Evolutionary conservation across 2,113 vertebrate genomes (phyloP), one percentile per base, ranked within the genome.

Genomic region (Scalopus aquaticus): DNA sequence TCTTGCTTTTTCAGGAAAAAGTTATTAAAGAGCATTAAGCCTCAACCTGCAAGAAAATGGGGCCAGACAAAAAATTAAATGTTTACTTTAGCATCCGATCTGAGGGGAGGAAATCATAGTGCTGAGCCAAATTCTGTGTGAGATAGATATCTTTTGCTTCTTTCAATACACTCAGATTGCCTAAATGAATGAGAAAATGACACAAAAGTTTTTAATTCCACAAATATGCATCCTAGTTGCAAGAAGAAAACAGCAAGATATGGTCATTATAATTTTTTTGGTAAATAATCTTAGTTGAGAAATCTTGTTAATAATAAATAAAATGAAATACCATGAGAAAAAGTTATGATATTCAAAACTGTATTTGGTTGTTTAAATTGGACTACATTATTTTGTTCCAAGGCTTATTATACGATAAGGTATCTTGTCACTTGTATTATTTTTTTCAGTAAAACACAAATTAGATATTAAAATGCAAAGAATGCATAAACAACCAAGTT

Each of bases 351-450:
- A 84, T 51, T 91, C 0, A 79, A 76, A 95, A 94, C 62, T 64
- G 44, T 79, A 85, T 51, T 96, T 39, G 58, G 96, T 95, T 97
- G 91, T 94, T 96, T 97, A 96, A 97, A 96, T 94, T 96, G 91
- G 82, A 73, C 30, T 72, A 1, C 9, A 28, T 97, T 94, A 30
- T 95, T 87, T 95, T 98, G 44, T 92, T 96, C 77, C 56, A 62
- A 85, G 94, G 69, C 70, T 94, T 79, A 62, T 96, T 80, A 67
- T 91, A 86, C 96, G 90, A 97, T 93, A 78, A 32, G 89, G 39
- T 42, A 37, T 93, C 95, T 32, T 89, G 46, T 87, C 88, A 95
- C 89, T 62, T 88, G 24, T 20, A 88, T 93, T 95, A 42, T 72
- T 94, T 82, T 93, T 62, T 70, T 62, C 28, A 64, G 54, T 20